Base-by-base conservation (phyloP, 2,888 invertebrate genomes). In the Punctoribates punctum region DNA sequence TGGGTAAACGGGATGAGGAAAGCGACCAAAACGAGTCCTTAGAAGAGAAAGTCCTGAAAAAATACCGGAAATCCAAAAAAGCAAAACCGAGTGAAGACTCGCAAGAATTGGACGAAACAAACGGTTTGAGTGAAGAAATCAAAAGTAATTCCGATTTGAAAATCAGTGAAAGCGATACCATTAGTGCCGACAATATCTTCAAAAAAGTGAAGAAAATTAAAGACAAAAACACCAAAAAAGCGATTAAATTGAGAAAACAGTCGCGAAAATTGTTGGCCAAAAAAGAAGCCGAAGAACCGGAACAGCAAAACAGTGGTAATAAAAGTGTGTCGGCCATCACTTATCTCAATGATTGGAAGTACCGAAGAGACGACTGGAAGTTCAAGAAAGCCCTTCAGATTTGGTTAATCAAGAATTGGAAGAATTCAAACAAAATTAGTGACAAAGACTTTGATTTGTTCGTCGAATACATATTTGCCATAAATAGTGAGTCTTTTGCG, bases 271-370 rank as follows among this genome's bases (percentile, higher is more conserved):
- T 13, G 23, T 54, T 54, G 20, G 20, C 20, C 6, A 20, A n/a
- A n/a, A 8, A 54, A n/a, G 13, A 54, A n/a, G 6, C 54, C 6
- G 57, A 57, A 23, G 25, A 23, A 9, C 9, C 23, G 3, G 57
- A 23, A 20, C 4, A 57, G 5, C n/a, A n/a, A 23, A 65, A 29
- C n/a, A 65, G 25, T 25, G 15, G 13, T 34, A 29, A 25, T 29
- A 65, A 65, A 65, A 15, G 62, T 6, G 1, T 34, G 11, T 25
- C 11, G 27, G 27, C 62, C 25, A 17, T 65, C 27, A 25, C 20
- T 13, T 65, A 65, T 65, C 29, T 65, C 29, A 65, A 65, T 29
- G 62, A 65, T n/a, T 65, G 62, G 62, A 65, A 65, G 34, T 65
- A 65, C 15, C 20, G 34, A 15, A 23, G 4, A 29, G 13, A 34